Evolutionary conservation across 2,113 vertebrate genomes (phyloP).

Genomic region (Leptobrachium leishanense): DNA sequence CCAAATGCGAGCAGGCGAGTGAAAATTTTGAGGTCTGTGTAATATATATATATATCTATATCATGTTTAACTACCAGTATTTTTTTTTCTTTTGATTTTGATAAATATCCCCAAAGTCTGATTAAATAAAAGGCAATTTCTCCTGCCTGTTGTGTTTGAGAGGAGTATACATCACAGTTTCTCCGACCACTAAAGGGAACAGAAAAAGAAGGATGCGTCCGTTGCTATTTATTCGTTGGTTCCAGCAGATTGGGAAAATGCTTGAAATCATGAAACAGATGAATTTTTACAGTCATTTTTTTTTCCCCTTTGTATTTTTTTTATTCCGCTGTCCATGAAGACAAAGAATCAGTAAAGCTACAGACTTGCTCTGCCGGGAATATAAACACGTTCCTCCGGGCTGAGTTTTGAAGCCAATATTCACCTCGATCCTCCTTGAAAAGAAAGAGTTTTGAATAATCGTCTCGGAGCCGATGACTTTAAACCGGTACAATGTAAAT

Average conservation of each 20-base stretch:
- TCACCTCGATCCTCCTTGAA: slow-evolving; percentile 32
- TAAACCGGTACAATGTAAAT: slow-evolving; percentile 64
- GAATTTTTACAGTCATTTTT: not conserved
- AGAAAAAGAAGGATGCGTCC: not conserved
- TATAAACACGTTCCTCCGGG: slow-evolving; percentile 3
- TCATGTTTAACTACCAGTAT: no score
- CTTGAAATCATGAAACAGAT: slow-evolving; percentile 24
- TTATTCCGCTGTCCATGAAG: not conserved
- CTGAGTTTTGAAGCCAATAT: slow-evolving; percentile 1
- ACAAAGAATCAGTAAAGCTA: slow-evolving; percentile 11
- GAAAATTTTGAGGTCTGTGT: no score
- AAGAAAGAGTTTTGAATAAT: slow-evolving; percentile 47
- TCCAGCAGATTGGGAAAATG: not conserved
- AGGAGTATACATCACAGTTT: not conserved
- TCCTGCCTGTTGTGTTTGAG: not conserved
- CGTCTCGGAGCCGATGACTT: slow-evolving; percentile 56
- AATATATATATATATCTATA: no score
- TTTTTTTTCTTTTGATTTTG: not conserved
- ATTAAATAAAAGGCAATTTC: not conserved
- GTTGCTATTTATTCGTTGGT: not conserved
- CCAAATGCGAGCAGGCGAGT: no score
- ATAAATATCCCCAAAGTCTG: not conserved
- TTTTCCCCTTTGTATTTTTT: not conserved
- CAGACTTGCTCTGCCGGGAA: slow-evolving; percentile 8
- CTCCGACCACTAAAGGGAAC: not conserved